These are phyloP conservation scores for Drosophila koepferae DNA, from an alignment of 2,888 invertebrate species.

Conservation along the genomic window DNA sequence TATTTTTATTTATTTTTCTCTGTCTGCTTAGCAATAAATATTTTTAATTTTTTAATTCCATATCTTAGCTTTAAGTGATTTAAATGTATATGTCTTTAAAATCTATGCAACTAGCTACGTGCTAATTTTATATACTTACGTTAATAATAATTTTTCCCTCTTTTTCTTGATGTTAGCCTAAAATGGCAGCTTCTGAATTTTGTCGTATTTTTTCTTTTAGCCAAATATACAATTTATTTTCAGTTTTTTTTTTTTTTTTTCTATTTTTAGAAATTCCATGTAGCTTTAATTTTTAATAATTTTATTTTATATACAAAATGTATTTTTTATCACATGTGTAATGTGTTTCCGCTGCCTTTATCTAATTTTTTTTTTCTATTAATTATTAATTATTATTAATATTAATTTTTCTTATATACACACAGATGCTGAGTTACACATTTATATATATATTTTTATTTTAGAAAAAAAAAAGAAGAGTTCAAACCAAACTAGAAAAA, in stretches of 20 bases:
- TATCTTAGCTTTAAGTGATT: constrained; percentile 27
- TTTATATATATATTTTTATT: constrained; percentile 23
- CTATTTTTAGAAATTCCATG: constrained; percentile 15
- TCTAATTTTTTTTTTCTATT: neutral
- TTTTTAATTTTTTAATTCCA: neutral
- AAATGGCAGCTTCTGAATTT: constrained; percentile 67
- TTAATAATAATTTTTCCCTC: constrained; percentile 3
- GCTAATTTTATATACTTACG: constrained; percentile 48
- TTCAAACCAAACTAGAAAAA: constrained; percentile 57
- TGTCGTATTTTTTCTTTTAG: constrained; percentile 20
- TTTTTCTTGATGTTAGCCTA: constrained; percentile 32
- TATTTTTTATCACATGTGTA: constrained; percentile 68
- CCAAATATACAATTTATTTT: constrained; percentile 64
- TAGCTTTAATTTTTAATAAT: constrained; percentile 15
- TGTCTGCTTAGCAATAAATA: neutral
- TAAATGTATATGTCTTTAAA: constrained; percentile 53
- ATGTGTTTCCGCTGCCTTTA: constrained; percentile 35
- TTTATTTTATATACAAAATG: constrained; percentile 41
- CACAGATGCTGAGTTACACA: constrained; percentile 47
- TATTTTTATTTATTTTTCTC: neutral
- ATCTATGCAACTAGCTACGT: constrained; percentile 72
- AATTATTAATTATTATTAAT: neutral
- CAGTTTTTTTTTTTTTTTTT: neutral
- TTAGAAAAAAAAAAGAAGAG: constrained; percentile 31
- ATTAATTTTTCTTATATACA: constrained; percentile 32